Percentiles rank a stretch among this genome's conserved stretches.
Evolutionary conservation across 2,888 invertebrate species (phyloP).

Genomic region (Polymixis lichenea): DNA sequence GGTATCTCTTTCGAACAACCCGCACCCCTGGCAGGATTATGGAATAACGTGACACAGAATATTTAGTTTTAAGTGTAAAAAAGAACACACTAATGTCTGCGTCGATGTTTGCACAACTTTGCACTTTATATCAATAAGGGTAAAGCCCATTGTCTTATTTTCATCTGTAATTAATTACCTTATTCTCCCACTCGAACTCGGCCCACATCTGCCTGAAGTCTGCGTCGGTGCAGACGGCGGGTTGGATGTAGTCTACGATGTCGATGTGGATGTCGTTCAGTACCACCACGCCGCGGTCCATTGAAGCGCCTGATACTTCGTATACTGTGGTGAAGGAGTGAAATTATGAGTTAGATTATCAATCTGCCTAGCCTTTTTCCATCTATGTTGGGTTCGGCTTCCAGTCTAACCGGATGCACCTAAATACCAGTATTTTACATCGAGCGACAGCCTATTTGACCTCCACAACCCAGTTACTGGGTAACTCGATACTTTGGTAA

Average conservation of each 20-base stretch:
- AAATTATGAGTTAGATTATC: not conserved
- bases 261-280: conserved; percentile 99
- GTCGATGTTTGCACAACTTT: not conserved
- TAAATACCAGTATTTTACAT: too few relatives aligned
- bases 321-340: conserved; percentile 92
- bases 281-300: conserved; percentile 99
- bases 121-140: not conserved
- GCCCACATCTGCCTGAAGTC: conserved; percentile 99
- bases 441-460: too few relatives aligned
- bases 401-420: too few relatives aligned
- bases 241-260: conserved; percentile 99
- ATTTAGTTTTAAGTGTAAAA: too few relatives aligned
- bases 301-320: conserved; percentile 97
- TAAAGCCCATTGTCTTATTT: not conserved
- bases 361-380: not conserved
- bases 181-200: conserved; percentile 99
- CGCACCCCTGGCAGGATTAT: too few relatives aligned
- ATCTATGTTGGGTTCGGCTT: not conserved
- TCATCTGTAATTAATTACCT: conserved; percentile 88
- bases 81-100: not conserved
- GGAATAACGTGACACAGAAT: too few relatives aligned
- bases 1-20: too few relatives aligned
- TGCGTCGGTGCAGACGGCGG: conserved; percentile 97
- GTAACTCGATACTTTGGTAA: too few relatives aligned
- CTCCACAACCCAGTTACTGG: too few relatives aligned